A percentile compares a stretch with the other conserved stretches of the same genome.
These are phyloP conservation scores for Spheniscus humboldti DNA, from an alignment of 2,797 vertebrate species.

Conservation along the genomic window DNA sequence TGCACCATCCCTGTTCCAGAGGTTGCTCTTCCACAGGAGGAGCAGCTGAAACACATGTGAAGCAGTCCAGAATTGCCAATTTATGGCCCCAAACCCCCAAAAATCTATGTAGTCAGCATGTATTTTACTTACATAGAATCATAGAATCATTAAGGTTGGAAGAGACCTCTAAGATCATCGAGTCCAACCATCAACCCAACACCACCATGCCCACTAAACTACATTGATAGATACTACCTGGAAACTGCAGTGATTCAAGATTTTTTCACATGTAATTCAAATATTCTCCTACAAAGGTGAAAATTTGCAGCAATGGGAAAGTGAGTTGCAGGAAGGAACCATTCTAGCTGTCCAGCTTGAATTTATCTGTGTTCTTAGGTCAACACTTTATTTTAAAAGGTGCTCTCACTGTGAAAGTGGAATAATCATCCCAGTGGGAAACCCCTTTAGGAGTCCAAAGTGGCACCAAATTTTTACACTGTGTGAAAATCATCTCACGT, in stretches of 20 bases:
- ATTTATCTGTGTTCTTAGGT: not conserved
- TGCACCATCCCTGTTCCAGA: not conserved
- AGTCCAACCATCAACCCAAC: too few relatives aligned
- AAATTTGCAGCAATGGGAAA: not conserved
- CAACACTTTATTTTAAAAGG: not conserved
- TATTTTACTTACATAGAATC: not conserved
- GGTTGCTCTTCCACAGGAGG: not conserved
- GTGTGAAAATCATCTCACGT: not conserved
- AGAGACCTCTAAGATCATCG: too few relatives aligned
- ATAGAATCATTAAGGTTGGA: too few relatives aligned
- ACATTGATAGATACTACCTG: not conserved
- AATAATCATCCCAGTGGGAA: not conserved
- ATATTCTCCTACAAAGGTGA: not conserved
- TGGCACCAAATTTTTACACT: not conserved
- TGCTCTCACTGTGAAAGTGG: not conserved
- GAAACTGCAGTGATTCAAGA: not conserved
- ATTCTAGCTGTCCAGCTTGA: not conserved
- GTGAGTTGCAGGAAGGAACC: not conserved
- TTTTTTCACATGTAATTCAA: not conserved
- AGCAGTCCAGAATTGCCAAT: not conserved
- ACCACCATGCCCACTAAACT: too few relatives aligned
- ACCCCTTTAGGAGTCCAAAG: not conserved
- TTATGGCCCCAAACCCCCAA: not conserved
- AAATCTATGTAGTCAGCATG: not conserved
- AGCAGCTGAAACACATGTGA: not conserved